These are phyloP conservation scores for Folsomia manolachei DNA, from an alignment of 2,888 invertebrate species.

Conservation along the genomic window DNA sequence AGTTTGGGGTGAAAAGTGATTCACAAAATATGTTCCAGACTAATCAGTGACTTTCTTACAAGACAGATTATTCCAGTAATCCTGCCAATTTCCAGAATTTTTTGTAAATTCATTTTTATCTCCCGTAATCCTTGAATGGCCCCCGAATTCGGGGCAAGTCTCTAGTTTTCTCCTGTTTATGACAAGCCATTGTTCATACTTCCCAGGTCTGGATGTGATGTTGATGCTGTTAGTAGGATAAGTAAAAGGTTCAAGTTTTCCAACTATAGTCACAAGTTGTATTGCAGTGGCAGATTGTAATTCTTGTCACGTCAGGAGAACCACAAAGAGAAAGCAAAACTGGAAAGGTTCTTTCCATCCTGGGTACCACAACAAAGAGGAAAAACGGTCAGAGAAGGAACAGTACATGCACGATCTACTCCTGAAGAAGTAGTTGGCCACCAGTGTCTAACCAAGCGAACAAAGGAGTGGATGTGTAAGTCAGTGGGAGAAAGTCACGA, in stretches of 20 bases:
- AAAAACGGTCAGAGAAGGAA: not conserved
- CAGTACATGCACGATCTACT: not conserved
- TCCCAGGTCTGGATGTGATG: not conserved
- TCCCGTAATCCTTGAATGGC: not conserved
- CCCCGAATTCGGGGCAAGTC: not conserved
- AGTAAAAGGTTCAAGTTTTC: too few species aligned
- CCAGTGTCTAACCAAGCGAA: not conserved
- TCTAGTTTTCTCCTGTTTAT: not conserved
- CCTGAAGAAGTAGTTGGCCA: not conserved
- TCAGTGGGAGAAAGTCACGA: not conserved
- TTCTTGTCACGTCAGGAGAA: not conserved
- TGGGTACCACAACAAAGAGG: not conserved
- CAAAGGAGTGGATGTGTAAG: too few species aligned
- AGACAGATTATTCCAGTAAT: not conserved
- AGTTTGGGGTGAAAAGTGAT: too few species aligned
- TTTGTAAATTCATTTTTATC: too few species aligned
- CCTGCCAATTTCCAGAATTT: not conserved
- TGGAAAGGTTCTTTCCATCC: too few species aligned
- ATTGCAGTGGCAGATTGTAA: not conserved
- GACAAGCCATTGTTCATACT: not conserved
- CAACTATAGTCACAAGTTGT: too few species aligned
- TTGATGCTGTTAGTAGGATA: not conserved
- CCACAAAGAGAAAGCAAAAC: not conserved
- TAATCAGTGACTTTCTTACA: not conserved
- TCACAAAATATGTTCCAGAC: not conserved